Evolutionary conservation across 2,797 vertebrate genomes (phyloP), one percentile per base, ranked within the genome.

Genomic region (Borostomias antarcticus): DNA sequence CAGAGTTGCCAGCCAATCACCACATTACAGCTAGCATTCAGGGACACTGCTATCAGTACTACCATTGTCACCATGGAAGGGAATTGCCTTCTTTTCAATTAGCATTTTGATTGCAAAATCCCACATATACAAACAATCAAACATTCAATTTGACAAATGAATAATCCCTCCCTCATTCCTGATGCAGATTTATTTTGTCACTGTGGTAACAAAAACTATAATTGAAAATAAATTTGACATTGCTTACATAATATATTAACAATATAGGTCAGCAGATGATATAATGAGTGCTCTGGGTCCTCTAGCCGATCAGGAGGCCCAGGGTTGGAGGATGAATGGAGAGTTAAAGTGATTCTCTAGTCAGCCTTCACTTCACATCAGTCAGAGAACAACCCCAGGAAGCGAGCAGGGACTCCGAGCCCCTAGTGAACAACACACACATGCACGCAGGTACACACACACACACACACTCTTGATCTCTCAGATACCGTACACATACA

Each of bases 71-170:
- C 33, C 40, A 64, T 29, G 64, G 69, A 69, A 56, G 80, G 78
- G 79, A 84, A 79, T 76, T 9, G 52, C 71, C 76, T 68, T 77
- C 17, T 32, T 83, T 86, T 86, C 75, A 83, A 90, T 91, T 88
- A 87, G 80, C 86, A 89, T 90, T 91, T 89, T 88, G 75, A 90
- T 84, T 81, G 77, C 78, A 77, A 83, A 69, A 77, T 75, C 72
- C 88, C 74, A 76, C 77, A 66, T 25, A 2, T 6, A 68, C 76
- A 82, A 85, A 86, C 79, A 84, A 77, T 82, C 73, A 81, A 86
- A 87, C 75, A 85, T 83, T 82, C 75, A 76, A 79, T 74, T 68
- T 64, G 68, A 62, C 72, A 72, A 76, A 83, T 73, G 64, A 80
- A 83, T 77, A 80, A 83, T 52, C 74, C 75, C 70, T 70, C 72